These are phyloP conservation scores for Palythoa grandis DNA, from an alignment of 92 coral and sea anemone species.

Conservation along the genomic window DNA sequence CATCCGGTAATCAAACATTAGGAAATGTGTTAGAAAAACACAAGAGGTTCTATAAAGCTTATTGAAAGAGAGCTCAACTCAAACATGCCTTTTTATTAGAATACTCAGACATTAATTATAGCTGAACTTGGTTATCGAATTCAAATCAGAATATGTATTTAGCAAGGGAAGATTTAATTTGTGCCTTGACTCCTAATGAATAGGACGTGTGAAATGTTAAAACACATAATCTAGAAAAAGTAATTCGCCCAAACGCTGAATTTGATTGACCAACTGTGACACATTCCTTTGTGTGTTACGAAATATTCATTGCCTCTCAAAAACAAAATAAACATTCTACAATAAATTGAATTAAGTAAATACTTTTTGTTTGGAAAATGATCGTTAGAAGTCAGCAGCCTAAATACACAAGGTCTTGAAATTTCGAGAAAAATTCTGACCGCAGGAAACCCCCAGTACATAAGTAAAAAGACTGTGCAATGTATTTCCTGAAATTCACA, in stretches of 20 bases:
- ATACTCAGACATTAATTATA: constrained; percentile 15
- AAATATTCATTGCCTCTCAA: background rate
- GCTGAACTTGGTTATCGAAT: constrained; percentile 28
- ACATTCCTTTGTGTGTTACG: background rate
- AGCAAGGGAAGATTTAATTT: constrained; percentile 19
- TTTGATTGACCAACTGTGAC: background rate
- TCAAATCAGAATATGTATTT: constrained; percentile 1
- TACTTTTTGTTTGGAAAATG: background rate
- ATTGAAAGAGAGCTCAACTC: background rate
- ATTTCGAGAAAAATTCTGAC: too few relatives aligned
- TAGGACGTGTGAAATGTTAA: constrained; percentile 12
- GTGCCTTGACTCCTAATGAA: background rate
- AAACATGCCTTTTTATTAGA: background rate
- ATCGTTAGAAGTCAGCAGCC: background rate
- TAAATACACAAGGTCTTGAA: background rate
- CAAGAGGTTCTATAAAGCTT: background rate
- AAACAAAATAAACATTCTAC: background rate
- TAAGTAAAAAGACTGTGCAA: background rate
- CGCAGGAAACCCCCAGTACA: background rate
- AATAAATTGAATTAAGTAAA: background rate
- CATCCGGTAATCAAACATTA: constrained; percentile 12
- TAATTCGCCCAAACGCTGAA: background rate
- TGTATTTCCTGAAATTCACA: background rate
- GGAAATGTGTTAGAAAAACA: background rate
- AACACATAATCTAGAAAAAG: background rate